These are phyloP conservation scores for Alsophila aescularia DNA, from an alignment of 2,888 invertebrate species.

Conservation along the genomic window DNA sequence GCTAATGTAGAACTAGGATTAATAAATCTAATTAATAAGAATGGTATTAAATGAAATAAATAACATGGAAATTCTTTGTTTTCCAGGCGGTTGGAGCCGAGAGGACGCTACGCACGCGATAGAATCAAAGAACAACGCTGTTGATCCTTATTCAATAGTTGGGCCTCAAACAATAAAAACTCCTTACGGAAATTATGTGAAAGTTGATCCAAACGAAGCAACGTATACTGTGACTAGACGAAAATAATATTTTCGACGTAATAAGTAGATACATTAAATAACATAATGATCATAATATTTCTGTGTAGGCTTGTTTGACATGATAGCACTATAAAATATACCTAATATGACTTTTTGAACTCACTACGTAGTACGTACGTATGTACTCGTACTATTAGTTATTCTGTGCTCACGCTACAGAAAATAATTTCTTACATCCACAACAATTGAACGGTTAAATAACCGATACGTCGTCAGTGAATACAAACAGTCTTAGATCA, in stretches of 20 bases:
- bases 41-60: background rate
- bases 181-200: constrained; percentile 70
- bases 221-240: constrained; percentile 3
- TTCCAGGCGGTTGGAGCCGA: constrained; percentile 69
- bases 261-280: too few relatives aligned
- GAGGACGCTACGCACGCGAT: constrained; percentile 47
- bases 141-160: constrained; percentile 52
- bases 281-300: too few relatives aligned
- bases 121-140: constrained; percentile 50
- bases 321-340: too few relatives aligned
- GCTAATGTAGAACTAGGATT: constrained; percentile 9
- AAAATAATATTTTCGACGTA: constrained; percentile 9
- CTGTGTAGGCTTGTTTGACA: too few relatives aligned
- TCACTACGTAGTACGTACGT: too few relatives aligned
- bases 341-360: too few relatives aligned
- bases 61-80: constrained; percentile 4
- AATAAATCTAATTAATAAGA: too few relatives aligned
- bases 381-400: too few relatives aligned
- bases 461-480: too few relatives aligned
- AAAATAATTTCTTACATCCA: too few relatives aligned
- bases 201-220: constrained; percentile 40
- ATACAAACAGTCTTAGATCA: background rate
- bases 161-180: constrained; percentile 74
- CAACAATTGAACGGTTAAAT: too few relatives aligned
- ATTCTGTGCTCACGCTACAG: too few relatives aligned